These are phyloP conservation scores for Sebastes cheni DNA, from an alignment of 2,797 vertebrate genomes.

Conservation along the genomic window DNA sequence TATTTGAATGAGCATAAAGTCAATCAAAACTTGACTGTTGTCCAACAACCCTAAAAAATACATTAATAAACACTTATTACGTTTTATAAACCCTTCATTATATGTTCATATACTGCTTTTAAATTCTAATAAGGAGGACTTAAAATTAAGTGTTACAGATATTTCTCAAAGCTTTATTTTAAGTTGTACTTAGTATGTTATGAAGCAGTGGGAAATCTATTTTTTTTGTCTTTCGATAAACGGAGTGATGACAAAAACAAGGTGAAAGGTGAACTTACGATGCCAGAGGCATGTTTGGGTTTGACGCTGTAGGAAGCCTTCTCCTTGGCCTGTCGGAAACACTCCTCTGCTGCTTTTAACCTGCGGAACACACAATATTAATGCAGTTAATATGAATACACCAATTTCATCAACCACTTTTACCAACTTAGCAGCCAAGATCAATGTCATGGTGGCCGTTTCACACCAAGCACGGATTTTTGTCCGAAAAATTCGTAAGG, in stretches of 20 bases:
- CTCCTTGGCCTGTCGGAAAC: constrained; percentile 92
- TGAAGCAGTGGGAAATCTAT: neutral
- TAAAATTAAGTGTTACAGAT: neutral
- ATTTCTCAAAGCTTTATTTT: neutral
- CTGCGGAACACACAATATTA: constrained; percentile 68
- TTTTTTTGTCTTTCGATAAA: neutral
- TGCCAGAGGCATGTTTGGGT: constrained; percentile 94
- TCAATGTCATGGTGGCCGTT: neutral
- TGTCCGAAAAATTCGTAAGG: no score
- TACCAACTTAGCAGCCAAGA: neutral
- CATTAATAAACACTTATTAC: neutral
- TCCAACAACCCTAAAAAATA: neutral
- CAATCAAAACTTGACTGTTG: no score
- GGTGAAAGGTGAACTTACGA: constrained; percentile 81
- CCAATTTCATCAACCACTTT: neutral
- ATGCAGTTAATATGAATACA: neutral
- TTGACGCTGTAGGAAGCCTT: constrained; percentile 94
- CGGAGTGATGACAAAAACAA: neutral
- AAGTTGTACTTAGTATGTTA: neutral
- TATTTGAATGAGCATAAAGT: no score
- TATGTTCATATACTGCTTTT: neutral
- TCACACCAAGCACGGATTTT: neutral
- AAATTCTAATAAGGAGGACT: neutral
- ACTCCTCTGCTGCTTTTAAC: constrained; percentile 93
- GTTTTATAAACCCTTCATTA: neutral